phyloP scores from a whole-genome alignment of 2,797 vertebrate genomes.

The Spinibarbus caldwelli region DNA sequence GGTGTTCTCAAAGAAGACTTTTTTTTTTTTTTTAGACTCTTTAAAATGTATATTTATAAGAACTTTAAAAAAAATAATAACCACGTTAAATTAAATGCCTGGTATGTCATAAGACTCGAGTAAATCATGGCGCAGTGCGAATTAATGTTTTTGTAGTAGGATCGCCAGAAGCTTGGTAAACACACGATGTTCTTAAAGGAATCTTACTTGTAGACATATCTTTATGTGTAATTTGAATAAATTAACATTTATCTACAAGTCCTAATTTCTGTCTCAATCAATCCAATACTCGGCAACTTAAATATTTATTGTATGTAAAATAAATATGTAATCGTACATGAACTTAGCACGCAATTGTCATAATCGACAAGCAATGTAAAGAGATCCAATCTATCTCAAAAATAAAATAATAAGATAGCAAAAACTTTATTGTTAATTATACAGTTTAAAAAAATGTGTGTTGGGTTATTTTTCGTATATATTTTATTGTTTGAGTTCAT shows the following conservation, averaged over 20 bases:
- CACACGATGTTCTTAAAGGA: background rate
- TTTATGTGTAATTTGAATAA: background rate
- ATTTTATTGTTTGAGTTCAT: background rate
- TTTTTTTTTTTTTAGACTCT: too few species aligned
- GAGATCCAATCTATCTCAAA: background rate
- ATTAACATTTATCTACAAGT: background rate
- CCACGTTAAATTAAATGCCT: background rate
- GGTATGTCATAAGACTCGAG: background rate
- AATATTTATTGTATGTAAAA: background rate
- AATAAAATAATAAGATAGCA: too few species aligned
- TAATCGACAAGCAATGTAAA: background rate
- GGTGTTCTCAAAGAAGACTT: background rate
- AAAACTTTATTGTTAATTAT: background rate
- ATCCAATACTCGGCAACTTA: background rate
- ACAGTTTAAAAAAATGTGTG: background rate
- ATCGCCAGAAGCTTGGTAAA: background rate
- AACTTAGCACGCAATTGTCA: background rate
- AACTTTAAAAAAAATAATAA: too few species aligned
- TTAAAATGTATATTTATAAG: background rate
- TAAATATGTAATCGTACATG: background rate
- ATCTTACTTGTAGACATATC: background rate
- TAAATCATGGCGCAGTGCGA: background rate
- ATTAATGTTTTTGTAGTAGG: background rate
- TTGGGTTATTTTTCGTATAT: background rate
- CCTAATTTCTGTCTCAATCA: background rate